phyloP scores from a whole-genome alignment of 2,888 invertebrate genomes.

The Dicycla oo region DNA sequence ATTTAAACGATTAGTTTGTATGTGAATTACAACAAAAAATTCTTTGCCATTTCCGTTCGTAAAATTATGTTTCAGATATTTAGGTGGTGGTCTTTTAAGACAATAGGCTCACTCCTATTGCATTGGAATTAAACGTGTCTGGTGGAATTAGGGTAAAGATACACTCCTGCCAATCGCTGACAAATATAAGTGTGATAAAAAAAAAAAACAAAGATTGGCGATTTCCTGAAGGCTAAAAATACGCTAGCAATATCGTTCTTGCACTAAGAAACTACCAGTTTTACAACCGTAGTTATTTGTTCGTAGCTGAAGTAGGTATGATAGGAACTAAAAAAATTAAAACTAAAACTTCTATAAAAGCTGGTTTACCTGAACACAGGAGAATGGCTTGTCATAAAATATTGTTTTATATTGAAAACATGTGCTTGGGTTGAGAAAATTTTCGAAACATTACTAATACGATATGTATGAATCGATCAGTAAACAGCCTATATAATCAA shows the following conservation, averaged over 20 bases:
- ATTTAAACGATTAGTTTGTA: neutral
- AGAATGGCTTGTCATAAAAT: slow-evolving; percentile 44
- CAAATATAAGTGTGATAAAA: too few species aligned
- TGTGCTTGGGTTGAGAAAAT: slow-evolving; percentile 4
- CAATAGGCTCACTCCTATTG: too few species aligned
- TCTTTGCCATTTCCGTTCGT: neutral
- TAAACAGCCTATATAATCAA: slow-evolving; percentile 13
- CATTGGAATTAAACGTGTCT: too few species aligned
- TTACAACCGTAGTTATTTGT: slow-evolving; percentile 51
- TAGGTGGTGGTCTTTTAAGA: too few species aligned
- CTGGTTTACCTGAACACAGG: slow-evolving; percentile 33
- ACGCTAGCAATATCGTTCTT: slow-evolving; percentile 12
- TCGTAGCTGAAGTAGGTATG: slow-evolving; percentile 26
- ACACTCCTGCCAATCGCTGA: too few species aligned
- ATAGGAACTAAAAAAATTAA: slow-evolving; percentile 52
- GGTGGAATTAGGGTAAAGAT: too few species aligned
- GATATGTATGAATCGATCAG: neutral
- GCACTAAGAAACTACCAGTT: slow-evolving; percentile 30
- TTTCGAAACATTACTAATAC: slow-evolving; percentile 15
- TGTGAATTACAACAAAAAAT: neutral
- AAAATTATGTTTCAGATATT: too few species aligned
- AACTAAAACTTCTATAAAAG: slow-evolving; percentile 56
- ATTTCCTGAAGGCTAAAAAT: neutral
- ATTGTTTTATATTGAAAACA: slow-evolving; percentile 51
- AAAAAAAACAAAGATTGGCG: neutral